Evolutionary conservation across 2,888 invertebrate genomes (phyloP).

Genomic region (Siphlonurus alternatus): DNA sequence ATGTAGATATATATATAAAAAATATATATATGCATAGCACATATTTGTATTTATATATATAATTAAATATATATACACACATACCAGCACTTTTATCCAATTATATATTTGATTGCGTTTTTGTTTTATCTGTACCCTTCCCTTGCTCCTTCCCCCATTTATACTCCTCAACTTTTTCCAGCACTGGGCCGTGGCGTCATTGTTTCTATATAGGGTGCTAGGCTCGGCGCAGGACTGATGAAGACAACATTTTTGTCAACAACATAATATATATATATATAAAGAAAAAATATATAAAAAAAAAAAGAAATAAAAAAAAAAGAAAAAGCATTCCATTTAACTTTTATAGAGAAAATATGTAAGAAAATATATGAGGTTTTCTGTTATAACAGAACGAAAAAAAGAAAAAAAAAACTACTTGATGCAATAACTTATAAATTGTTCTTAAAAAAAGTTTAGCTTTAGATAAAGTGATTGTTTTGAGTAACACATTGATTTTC

Average conservation of each 20-base stretch:
- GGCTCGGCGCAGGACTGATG: conserved; percentile 15
- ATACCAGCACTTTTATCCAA: too few relatives aligned
- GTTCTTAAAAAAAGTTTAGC: conserved; percentile 16
- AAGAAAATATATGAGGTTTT: conserved; percentile 23
- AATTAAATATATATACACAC: too few relatives aligned
- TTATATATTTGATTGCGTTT: too few relatives aligned
- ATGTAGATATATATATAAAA: too few relatives aligned
- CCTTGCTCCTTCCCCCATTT: neutral
- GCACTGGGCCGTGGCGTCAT: conserved; percentile 12
- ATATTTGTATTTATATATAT: too few relatives aligned
- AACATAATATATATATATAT: neutral
- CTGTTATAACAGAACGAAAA: conserved; percentile 29
- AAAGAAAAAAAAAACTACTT: conserved; percentile 28
- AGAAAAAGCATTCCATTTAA: conserved; percentile 9
- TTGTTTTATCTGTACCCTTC: neutral
- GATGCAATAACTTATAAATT: conserved; percentile 31
- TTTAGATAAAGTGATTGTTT: conserved; percentile 15
- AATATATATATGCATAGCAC: too few relatives aligned
- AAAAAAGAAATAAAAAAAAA: neutral
- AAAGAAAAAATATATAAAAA: neutral
- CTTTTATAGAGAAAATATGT: conserved; percentile 9
- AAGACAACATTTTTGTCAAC: conserved; percentile 12
- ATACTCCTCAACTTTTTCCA: conserved; percentile 14
- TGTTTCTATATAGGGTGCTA: conserved; percentile 6
- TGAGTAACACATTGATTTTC: neutral